Base-by-base conservation (phyloP, 1,140 invertebrate genomes). In the Aphidius ervi region DNA sequence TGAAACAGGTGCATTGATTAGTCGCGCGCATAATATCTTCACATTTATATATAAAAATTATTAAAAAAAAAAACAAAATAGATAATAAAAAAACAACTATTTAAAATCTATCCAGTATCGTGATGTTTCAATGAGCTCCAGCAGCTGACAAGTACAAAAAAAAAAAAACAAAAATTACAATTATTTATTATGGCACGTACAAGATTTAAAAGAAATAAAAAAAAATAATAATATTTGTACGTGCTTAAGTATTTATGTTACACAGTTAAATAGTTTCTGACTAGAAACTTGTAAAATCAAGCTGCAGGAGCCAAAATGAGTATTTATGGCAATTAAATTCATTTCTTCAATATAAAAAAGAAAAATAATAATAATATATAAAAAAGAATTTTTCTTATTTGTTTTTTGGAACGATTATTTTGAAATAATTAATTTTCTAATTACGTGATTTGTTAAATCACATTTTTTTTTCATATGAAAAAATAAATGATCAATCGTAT, bases 271-370 rank as follows among this genome's bases (percentile, higher is more conserved):
- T 63, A 65, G 73, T 76, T 78, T 75, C 74, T 78, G 76, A 78
- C 76, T 78, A 78, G 76, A 78, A 77, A 77, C 72, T 75, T 76
- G 71, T 65, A 70, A 72, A 66, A 65, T 74, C 68, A 67, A 77
- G 69, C 74, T 73, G 71, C 73, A 74, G 73, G 72, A 78, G 75
- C 67, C 67, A 67, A 42, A 71, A 75, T 68, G 70, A 77, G 71
- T 78, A 76, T 76, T 61, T 64, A 66, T 72, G 74, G 74, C 68
- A 77, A 71, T 74, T 65, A 65, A 65, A 52, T 57, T 59, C 47
- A 16, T 58, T 48, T 42, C 41, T 49, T 46, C 9, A 56, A 45
- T 58, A 63, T 59, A 54, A 58, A 65, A 57, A 47, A 59, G 53
- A 59, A 63, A 3, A 31, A 31, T 31, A 31, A 31, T 31, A 31